Evolutionary conservation across 1,140 invertebrate genomes (phyloP), one percentile per base, ranked within the genome.

Genomic region (Drosophila pachea): DNA sequence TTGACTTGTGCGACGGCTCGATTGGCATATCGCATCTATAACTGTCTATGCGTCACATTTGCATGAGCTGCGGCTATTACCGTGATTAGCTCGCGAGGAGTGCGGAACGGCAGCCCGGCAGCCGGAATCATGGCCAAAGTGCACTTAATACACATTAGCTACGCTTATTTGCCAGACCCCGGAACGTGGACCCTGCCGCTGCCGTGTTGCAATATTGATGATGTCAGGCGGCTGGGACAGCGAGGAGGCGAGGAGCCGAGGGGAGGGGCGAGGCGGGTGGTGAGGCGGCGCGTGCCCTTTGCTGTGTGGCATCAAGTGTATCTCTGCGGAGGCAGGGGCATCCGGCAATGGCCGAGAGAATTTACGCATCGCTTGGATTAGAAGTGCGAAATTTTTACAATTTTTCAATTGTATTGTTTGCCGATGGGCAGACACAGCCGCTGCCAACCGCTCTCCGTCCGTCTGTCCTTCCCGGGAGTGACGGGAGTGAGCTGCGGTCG

Each of bases 341-440:
- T 78, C 58, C 76, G 76, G 61, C 50, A 48, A 32, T 63, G 54
- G 55, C 31, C 58, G 72, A 38, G 56, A 29, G 36, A 52, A 38
- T 69, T 72, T 74, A 66, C 72, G 68, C 58, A 70, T 71, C 56
- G 58, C 7, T 47, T 66, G 68, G 52, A 73, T 72, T 56, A 50
- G 58, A 68, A 86, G 81, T 86, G 81, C 81, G 76, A 86, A 79
- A 81, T 86, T 86, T 86, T 86, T 79, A 84, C 81, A 86, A 84
- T 86, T 86, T 84, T 86, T 86, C 81, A 86, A 86, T 86, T 86
- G 81, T 77, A 75, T 81, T 86, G 81, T 69, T 84, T 74, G 76
- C 49, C 54, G 52, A 42, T 52, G 59, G 33, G 33, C 52, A 71
- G 35, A 62, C 40, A 66, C 8, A 47, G 4, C 7, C 22, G 43